Base-by-base conservation (phyloP, 2,888 invertebrate genomes). In the Amphiduros pacificus region DNA sequence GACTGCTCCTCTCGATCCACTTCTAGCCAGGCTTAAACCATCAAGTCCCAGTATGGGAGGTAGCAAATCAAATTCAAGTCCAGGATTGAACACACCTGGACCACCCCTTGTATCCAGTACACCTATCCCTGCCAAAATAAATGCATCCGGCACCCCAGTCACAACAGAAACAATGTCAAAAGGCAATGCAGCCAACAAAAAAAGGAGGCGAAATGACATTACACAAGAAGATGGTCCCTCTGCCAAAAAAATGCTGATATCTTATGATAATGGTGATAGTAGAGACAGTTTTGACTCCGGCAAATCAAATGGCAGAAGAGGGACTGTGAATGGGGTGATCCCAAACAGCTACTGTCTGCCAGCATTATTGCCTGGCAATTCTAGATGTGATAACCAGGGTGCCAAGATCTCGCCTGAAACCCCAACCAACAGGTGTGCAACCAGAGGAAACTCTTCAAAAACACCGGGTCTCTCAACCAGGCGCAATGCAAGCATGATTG, bases 171-270 rank as follows among this genome's bases (percentile, higher is more conserved):
- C 53, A 14, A 24, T 67, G 29, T 61, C 55, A 31, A 60, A 62
- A 55, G 62, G 57, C 52, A 69, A 68, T 55, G 65, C 70, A 17
- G 68, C 65, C 11, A 68, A 68, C 36, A 69, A 62, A 48, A 60
- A 67, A 28, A 57, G 70, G 48, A 58, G 68, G 61, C 55, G 55
- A 2, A 41, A 55, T 1, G 17, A 17, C 27, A 41, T 41, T 36
- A 32, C 54, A n/a, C 5, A 11, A 29, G 36, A n/a, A n/a, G n/a
- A 29, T 36, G 26, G 17, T 17, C 28, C 41, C 26, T 28, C 55
- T 26, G 41, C n/a, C 27, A 55, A 55, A 27, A 55, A 41, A 41
- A 40, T 55, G 26, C 40, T n/a, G 17, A 27, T 55, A 41, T 17
- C 54, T 20, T 26, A 24, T 31, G 54, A 54, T 22, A 48, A 6